phyloP scores from a whole-genome alignment of 2,113 vertebrate genomes.

The Clinocottus analis region DNA sequence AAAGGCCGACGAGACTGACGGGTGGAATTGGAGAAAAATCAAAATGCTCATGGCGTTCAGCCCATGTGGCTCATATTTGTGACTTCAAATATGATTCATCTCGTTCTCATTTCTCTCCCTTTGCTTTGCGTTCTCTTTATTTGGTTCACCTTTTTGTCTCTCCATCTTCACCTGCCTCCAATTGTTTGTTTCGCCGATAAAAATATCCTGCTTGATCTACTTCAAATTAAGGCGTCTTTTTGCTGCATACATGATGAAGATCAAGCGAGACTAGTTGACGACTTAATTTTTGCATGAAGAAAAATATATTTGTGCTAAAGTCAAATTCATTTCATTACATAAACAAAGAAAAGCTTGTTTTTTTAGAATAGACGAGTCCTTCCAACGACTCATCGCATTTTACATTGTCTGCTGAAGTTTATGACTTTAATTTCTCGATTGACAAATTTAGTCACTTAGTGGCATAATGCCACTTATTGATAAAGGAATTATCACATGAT shows the following conservation, averaged over 20 bases:
- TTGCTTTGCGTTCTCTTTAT: conserved; percentile 6
- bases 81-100: conserved; percentile 61
- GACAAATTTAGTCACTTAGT: too few species aligned
- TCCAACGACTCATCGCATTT: too few species aligned
- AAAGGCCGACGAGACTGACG: conserved; percentile 67
- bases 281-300: not conserved
- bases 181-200: not conserved
- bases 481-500: not conserved
- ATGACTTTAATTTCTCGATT: too few species aligned
- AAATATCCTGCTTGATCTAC: not conserved
- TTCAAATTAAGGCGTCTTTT: not conserved
- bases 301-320: not conserved
- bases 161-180: conserved; percentile 25
- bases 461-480: not conserved
- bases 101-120: conserved; percentile 13
- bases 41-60: conserved; percentile 59
- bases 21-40: conserved; percentile 63
- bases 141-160: conserved; percentile 29
- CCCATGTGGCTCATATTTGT: conserved; percentile 52
- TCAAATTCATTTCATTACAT: not conserved
- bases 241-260: not conserved
- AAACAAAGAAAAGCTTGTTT: not conserved
- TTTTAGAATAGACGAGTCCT: too few species aligned
- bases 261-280: not conserved
- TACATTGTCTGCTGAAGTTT: too few species aligned